Conservation (phyloP, 2,888 invertebrate genomes). For the Baccha elongata region DNA sequence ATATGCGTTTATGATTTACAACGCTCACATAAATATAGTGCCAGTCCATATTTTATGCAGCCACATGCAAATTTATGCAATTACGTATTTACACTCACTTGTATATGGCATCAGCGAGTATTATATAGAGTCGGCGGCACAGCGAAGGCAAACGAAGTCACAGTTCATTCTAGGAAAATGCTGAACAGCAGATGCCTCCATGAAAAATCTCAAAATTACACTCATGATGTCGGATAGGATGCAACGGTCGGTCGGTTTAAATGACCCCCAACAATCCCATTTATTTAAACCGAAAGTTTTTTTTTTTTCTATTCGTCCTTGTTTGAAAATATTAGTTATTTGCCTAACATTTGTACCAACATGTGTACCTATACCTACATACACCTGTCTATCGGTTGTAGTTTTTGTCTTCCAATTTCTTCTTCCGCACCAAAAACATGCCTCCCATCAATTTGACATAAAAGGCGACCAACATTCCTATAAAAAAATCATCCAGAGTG, state of each 20-base stretch:
- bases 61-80: constrained; percentile 82
- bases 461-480: constrained; percentile 77
- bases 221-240: constrained; percentile 14
- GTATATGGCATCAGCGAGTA: constrained; percentile 44
- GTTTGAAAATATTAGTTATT: constrained; percentile 43
- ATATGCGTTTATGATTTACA: constrained; percentile 80
- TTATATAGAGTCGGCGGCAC: constrained; percentile 36
- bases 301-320: constrained; percentile 14
- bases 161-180: constrained; percentile 43
- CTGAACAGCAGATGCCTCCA: constrained; percentile 54
- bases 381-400: no score
- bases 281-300: no score
- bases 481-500: constrained; percentile 44
- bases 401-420: constrained; percentile 63
- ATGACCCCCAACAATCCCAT: no score
- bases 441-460: constrained; percentile 80
- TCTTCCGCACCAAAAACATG: constrained; percentile 75
- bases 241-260: no score
- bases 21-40: constrained; percentile 79
- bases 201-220: constrained; percentile 65
- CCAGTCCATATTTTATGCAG: constrained; percentile 79
- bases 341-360: constrained; percentile 46
- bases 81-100: constrained; percentile 81
- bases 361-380: no score
- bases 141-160: not conserved